Percentiles rank a stretch among this genome's conserved stretches.
Evolutionary conservation across 2,888 invertebrate species (phyloP).

Genomic region (Eremobia ochroleuca): DNA sequence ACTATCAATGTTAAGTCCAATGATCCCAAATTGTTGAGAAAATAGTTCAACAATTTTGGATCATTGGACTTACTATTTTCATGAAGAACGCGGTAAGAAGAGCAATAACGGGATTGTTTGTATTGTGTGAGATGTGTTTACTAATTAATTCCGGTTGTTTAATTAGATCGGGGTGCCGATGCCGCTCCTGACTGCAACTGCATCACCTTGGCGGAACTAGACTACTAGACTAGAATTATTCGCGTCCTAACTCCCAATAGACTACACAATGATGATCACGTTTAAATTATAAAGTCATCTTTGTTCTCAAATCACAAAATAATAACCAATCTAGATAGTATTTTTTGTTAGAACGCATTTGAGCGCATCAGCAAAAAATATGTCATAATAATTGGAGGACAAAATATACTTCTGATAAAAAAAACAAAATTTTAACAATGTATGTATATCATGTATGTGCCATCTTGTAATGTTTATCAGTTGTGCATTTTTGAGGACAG

Average conservation of each 20-base stretch:
- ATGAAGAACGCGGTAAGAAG: not conserved
- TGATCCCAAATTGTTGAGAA: not conserved
- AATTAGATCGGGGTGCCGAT: not conserved
- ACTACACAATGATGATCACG: not conserved
- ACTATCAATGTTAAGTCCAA: conserved; percentile 11
- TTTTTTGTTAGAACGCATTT: not conserved
- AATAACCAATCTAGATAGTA: not conserved
- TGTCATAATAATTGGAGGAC: not conserved
- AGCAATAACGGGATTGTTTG: not conserved
- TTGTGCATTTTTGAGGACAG: conserved; percentile 9
- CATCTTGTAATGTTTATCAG: not conserved
- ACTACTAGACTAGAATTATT: not conserved
- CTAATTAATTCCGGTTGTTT: not conserved
- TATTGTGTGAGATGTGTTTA: not conserved
- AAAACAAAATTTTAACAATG: conserved; percentile 23
- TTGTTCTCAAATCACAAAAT: conserved; percentile 1
- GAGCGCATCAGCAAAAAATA: not conserved
- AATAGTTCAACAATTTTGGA: not conserved
- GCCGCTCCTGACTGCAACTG: not conserved
- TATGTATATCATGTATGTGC: not conserved
- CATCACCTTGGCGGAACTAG: not conserved
- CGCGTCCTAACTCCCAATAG: too few species aligned
- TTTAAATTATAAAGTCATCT: not conserved
- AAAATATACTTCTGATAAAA: not conserved
- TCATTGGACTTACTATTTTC: not conserved